Evolutionary conservation across 2,888 invertebrate species (phyloP), one percentile per base, ranked within the genome.

Genomic region (Ctenicera cuprea): DNA sequence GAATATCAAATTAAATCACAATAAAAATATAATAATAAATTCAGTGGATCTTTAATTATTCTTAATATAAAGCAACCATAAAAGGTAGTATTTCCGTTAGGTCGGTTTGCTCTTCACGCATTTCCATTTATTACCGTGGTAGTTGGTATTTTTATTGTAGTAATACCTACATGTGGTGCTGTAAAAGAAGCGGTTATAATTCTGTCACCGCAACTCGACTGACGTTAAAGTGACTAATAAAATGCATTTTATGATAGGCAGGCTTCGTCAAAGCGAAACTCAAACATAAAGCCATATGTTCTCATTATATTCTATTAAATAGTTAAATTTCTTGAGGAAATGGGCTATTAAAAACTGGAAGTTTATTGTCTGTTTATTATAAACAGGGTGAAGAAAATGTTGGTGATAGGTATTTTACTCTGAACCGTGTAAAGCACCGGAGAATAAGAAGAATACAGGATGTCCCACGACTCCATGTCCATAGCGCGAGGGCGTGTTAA

Each of bases 301-400:
- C 65, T 71, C 71, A 71, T 71, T 71, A 71, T 71, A 48, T 71
- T 65, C 65, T 71, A 71, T 71, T 71, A 71, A 65, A 71, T 48
- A 38, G 71, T 59, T 59, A 59, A 64, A 65, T 71, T 71, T 41
- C 71, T 59, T 59, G 18, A 71, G 71, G 71, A 71, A 71, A 71
- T 65, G 57, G 33, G 48, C 65, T 65, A 65, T 71, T 71, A 71
- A 71, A 71, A 54, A 2, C 22, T 30, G 18, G 63, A 62, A n/a
- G 14, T 61, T 62, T 69, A 62, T 61, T 50, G 50, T n/a, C n/a
- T 54, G 54, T 54, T 54, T 16, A 54, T 54, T 26, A n/a, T 12
- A 30, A 2, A 30, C 54, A 30, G 16, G 54, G 14, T 30, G 54
- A 22, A 54, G 9, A 2, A 22, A 18, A 48, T 16, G 20, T 11